Conservation (phyloP, 37 sponge, comb jelly and placozoan species). For the Bolinopsis microptera region DNA sequence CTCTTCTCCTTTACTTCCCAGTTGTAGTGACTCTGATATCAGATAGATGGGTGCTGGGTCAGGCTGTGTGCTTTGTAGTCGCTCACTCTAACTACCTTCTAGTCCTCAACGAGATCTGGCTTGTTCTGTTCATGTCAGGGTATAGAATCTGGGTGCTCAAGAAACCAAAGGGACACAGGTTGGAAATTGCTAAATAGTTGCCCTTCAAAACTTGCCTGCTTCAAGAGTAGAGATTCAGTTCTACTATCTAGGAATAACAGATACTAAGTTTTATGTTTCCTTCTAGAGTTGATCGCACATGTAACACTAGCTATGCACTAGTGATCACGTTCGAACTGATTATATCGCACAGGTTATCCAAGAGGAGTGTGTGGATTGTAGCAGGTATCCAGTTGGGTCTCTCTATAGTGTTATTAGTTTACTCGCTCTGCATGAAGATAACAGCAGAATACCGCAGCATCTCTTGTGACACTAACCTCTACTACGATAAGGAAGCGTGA, state of each 20-base stretch:
- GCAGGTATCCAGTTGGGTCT: not conserved
- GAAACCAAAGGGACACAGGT: not conserved
- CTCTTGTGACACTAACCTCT: not conserved
- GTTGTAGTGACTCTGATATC: not conserved
- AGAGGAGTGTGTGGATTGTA: not conserved
- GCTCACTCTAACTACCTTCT: not conserved
- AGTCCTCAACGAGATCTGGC: constrained; percentile 36
- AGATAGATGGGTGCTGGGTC: constrained; percentile 27
- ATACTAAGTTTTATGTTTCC: too few species aligned
- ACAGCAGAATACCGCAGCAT: not conserved
- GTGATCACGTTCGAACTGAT: too few species aligned
- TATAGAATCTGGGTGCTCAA: not conserved
- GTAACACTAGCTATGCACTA: too few species aligned
- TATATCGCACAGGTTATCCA: not conserved
- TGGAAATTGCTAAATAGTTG: too few species aligned
- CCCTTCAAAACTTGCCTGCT: too few species aligned
- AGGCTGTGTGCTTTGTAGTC: not conserved
- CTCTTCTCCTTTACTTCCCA: constrained; percentile 9
- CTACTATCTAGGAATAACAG: too few species aligned
- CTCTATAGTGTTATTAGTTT: not conserved
- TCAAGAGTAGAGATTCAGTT: too few species aligned
- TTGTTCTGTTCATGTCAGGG: not conserved
- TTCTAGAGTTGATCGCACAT: too few species aligned
- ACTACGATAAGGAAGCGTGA: not conserved
- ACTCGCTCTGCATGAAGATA: not conserved